Conservation (phyloP, 2,797 vertebrate species). For the Rallus crepitans region DNA sequence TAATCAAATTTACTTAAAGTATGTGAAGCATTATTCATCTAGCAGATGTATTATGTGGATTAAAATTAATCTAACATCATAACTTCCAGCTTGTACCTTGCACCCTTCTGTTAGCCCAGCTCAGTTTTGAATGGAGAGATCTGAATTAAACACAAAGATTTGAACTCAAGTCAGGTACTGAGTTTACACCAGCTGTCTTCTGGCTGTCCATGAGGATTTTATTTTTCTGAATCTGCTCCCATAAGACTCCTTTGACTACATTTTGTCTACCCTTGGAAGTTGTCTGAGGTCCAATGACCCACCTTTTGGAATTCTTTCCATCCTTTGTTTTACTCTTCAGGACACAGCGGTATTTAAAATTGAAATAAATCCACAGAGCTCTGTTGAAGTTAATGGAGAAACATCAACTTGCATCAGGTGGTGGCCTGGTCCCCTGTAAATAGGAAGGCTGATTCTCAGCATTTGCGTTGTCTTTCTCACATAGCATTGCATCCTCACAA, state of each 20-base stretch:
- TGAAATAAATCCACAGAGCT: not conserved
- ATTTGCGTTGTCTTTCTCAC: not conserved
- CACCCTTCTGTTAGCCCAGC: not conserved
- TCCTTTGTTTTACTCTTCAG: not conserved
- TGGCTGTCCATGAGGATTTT: not conserved
- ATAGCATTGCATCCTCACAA: accelerated
- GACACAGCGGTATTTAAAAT: not conserved
- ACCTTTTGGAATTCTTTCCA: not conserved
- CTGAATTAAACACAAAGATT: not conserved
- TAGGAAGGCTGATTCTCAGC: not conserved
- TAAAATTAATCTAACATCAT: not conserved
- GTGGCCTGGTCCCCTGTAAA: not conserved
- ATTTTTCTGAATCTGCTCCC: not conserved
- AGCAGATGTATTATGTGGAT: not conserved
- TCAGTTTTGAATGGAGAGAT: not conserved
- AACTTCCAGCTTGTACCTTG: not conserved
- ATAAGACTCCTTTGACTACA: not conserved
- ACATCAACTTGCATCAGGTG: not conserved
- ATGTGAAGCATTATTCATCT: not conserved
- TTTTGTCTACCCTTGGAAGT: not conserved
- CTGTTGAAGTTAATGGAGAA: not conserved
- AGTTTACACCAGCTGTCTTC: not conserved
- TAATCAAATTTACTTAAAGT: slow-evolving; percentile 8
- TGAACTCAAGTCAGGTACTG: not conserved
- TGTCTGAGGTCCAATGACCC: not conserved